Conservation (phyloP, 2,888 invertebrate genomes). For the Habroteleia sp. region DNA sequence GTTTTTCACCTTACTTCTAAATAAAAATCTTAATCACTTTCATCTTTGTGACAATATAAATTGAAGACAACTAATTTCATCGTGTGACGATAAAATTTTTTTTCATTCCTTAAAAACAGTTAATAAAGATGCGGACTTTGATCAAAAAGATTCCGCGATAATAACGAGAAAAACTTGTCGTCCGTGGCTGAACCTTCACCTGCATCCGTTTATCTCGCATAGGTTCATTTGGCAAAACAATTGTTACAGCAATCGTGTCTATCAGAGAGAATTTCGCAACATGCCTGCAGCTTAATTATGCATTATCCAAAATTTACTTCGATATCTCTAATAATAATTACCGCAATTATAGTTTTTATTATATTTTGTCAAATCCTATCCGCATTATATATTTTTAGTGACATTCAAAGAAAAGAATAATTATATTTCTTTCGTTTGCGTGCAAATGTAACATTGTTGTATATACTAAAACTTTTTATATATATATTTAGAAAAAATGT, state of each 20-base stretch:
- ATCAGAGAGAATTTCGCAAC: slow-evolving; percentile 9
- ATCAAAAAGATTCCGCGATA: slow-evolving; percentile 6
- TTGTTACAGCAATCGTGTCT: slow-evolving; percentile 12
- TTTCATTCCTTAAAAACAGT: neutral
- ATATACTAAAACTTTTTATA: no score
- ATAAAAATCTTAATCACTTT: no score
- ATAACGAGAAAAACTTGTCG: slow-evolving; percentile 17
- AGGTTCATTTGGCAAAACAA: slow-evolving; percentile 1
- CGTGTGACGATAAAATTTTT: no score
- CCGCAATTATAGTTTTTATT: neutral
- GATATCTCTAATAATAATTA: neutral
- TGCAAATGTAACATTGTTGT: slow-evolving; percentile 4
- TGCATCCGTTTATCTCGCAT: neutral
- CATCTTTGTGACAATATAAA: no score
- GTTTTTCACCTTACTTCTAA: no score
- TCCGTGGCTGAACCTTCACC: slow-evolving; percentile 30
- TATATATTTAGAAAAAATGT: no score
- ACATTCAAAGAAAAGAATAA: neutral
- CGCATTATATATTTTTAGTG: neutral
- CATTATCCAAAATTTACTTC: slow-evolving; percentile 6
- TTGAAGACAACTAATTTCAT: no score
- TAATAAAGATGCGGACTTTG: slow-evolving; percentile 1
- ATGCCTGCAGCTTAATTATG: slow-evolving; percentile 4
- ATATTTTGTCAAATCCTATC: neutral
- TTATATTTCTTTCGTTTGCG: neutral